Percentiles rank a stretch among this genome's conserved stretches.
Conservation (phyloP, 2,797 vertebrate genomes). For the Protonibea diacanthus region DNA sequence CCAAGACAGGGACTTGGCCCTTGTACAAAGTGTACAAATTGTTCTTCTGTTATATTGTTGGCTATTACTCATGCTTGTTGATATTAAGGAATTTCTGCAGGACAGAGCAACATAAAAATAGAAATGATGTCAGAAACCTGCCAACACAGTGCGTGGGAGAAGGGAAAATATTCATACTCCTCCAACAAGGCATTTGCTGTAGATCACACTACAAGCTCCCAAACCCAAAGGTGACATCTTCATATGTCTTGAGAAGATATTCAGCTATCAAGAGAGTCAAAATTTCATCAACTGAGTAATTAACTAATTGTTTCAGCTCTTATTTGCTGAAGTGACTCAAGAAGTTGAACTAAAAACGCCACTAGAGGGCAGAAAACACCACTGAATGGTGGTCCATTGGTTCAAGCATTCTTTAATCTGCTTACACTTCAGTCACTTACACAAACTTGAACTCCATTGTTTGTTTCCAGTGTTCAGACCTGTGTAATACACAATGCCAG, state of each 20-base stretch:
- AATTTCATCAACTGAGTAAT: background rate
- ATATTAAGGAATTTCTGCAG: background rate
- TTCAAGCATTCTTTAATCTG: background rate
- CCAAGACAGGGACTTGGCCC: no score
- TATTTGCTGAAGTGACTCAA: background rate
- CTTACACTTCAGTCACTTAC: background rate
- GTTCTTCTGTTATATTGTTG: no score
- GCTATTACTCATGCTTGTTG: background rate
- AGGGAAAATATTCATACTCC: background rate
- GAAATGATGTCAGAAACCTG: slow-evolving; percentile 3
- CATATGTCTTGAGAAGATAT: background rate
- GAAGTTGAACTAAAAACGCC: slow-evolving; percentile 2
- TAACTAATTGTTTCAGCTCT: rapidly evolving
- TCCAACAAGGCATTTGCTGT: background rate
- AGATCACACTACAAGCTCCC: no score
- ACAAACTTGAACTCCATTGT: slow-evolving; percentile 5
- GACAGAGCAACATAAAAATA: background rate
- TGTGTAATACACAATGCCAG: background rate
- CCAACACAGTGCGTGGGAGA: background rate
- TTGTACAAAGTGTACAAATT: no score
- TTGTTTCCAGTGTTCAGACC: slow-evolving; percentile 18
- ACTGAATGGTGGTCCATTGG: background rate
- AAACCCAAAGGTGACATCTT: background rate
- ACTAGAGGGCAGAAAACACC: slow-evolving; percentile 65
- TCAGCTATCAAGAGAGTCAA: background rate